These are phyloP conservation scores for Pasiphila rectangulata DNA, from an alignment of 2,888 invertebrate genomes.

Conservation along the genomic window DNA sequence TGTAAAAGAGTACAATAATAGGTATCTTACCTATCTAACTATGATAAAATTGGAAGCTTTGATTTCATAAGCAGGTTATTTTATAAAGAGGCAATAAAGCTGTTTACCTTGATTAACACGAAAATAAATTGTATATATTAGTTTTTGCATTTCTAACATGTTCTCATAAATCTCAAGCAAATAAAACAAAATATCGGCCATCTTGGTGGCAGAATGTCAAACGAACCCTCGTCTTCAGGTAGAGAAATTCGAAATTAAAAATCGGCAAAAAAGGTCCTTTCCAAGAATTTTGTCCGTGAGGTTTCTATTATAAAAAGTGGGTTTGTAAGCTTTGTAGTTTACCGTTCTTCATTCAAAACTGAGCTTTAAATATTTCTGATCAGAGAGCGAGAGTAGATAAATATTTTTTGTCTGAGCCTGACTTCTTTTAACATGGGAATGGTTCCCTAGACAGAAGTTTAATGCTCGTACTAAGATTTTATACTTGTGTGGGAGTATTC, in stretches of 20 bases:
- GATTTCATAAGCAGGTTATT: too few relatives aligned
- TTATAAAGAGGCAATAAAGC: too few relatives aligned
- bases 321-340: constrained; percentile 16
- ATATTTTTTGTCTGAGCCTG: neutral
- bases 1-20: too few relatives aligned
- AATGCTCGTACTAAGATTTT: too few relatives aligned
- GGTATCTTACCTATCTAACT: too few relatives aligned
- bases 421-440: neutral
- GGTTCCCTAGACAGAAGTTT: neutral
- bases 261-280: constrained; percentile 56
- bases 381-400: constrained; percentile 8
- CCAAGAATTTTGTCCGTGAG: constrained; percentile 52
- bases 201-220: constrained; percentile 13
- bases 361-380: neutral
- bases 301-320: constrained; percentile 27
- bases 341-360: constrained; percentile 25
- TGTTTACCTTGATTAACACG: too few relatives aligned
- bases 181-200: neutral
- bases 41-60: too few relatives aligned
- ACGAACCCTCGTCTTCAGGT: constrained; percentile 42
- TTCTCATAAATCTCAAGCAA: constrained; percentile 4
- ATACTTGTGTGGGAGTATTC: too few relatives aligned
- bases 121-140: too few relatives aligned
- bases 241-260: constrained; percentile 55
- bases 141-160: too few relatives aligned